Base-by-base conservation (phyloP, 2,113 vertebrate genomes). In the Ailurus styani region DNA sequence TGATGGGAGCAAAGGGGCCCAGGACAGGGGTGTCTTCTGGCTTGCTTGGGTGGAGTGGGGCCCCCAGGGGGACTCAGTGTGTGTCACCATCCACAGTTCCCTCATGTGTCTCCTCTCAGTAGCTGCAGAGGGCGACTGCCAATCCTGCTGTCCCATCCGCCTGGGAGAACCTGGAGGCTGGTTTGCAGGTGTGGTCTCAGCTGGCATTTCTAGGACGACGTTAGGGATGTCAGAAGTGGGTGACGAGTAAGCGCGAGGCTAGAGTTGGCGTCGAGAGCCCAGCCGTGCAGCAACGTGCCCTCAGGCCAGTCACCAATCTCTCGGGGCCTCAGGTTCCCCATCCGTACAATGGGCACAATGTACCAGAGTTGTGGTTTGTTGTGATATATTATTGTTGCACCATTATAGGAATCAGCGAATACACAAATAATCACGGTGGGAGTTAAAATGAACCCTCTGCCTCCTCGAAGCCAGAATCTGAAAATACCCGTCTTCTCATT, bases 91-190 rank as follows among this genome's bases (percentile, higher is more conserved):
- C 18, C 21, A 20, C 6, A 25, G 12, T 6, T 47, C 34, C 34
- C 31, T 79, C 47, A 60, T 13, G 54, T 34, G 42, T 50, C 7
- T 72, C 68, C 13, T 62, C 79, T 68, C 7, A 27, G 5, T 15
- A 11, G 8, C 14, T 21, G 62, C 52, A 47, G 68, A 83, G 20
- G 12, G 75, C 11, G 12, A 6, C 2, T 18, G 45, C 42, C 66
- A 40, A 42, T 15, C 82, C 7, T 6, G 25, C 12, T 5, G 89
- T 27, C 54, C 93, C 50, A 68, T 93, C 96, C 77, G 64, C 93
- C 97, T 97, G 97, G 97, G 96, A 66, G 31, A 66, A 34, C 62
- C 62, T 34, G 3, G 17, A 75, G 37, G 27, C 42, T 21, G 6
- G 18, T 21, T 27, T 64, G 27, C 29, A 66, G 62, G 3, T 34